Evolutionary conservation across 1,140 invertebrate genomes (phyloP).

Genomic region (Papilio aristodemus): DNA sequence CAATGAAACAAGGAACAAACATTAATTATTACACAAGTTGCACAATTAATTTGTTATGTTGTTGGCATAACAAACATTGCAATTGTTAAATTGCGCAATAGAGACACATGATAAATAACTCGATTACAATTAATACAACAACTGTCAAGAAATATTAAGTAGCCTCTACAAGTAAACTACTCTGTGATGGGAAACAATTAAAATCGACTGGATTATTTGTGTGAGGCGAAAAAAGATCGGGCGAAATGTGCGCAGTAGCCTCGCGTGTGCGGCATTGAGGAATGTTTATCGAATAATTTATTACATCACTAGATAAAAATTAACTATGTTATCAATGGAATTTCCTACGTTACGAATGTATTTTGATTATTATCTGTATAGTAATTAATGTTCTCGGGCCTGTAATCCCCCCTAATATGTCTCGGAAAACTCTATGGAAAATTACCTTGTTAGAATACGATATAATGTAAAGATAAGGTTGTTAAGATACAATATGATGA

Average conservation of each 20-base stretch:
- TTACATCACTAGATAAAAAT: conserved; percentile 15
- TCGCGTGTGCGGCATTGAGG: conserved; percentile 22
- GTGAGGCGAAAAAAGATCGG: conserved; percentile 49
- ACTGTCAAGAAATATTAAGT: background rate
- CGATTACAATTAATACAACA: conserved; percentile 13
- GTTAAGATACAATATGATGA: background rate
- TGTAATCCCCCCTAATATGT: background rate
- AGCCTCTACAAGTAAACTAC: conserved; percentile 30
- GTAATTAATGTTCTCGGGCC: background rate
- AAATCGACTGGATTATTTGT: conserved; percentile 51
- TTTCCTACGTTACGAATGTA: background rate
- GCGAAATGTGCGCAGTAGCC: conserved; percentile 40
- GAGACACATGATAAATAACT: background rate
- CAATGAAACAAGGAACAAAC: background rate
- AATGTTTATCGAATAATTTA: conserved; percentile 37
- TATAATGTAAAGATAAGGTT: background rate
- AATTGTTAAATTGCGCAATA: conserved; percentile 27
- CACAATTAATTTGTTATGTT: conserved; percentile 19
- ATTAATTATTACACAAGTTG: conserved; percentile 8
- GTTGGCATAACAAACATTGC: conserved; percentile 19
- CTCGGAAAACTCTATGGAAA: background rate
- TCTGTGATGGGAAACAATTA: conserved; percentile 48
- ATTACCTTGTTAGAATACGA: conserved; percentile 4
- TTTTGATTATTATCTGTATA: conserved; percentile 14
- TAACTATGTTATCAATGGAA: background rate